Conservation (phyloP, 1,140 invertebrate species). For the Linepithema humile region DNA sequence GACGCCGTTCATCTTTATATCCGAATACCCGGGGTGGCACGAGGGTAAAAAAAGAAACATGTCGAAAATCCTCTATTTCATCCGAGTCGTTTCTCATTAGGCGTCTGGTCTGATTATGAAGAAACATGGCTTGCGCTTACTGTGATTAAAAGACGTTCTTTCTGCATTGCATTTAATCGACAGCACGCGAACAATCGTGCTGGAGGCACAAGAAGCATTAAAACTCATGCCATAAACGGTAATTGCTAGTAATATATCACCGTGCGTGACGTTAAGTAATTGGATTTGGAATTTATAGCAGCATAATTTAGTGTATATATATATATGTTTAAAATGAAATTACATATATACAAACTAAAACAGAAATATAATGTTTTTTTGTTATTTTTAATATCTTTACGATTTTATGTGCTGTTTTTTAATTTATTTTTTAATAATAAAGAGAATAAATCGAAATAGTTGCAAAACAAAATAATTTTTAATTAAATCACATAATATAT, state of each 20-base stretch:
- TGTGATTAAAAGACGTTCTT: slow-evolving; percentile 50
- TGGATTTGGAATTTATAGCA: not conserved
- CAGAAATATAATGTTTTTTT: slow-evolving; percentile 3
- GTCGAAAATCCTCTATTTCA: not conserved
- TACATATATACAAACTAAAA: not conserved
- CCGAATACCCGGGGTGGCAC: not conserved
- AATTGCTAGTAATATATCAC: not conserved
- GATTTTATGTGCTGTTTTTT: slow-evolving; percentile 9
- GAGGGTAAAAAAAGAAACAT: not conserved
- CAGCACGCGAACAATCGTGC: not conserved
- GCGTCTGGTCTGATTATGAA: not conserved
- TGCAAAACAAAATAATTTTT: not conserved
- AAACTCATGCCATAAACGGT: not conserved
- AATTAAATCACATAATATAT: slow-evolving; percentile 18
- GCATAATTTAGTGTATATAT: not conserved
- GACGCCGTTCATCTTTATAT: not conserved
- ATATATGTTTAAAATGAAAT: not conserved
- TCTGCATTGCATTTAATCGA: slow-evolving; percentile 51
- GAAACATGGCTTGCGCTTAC: slow-evolving; percentile 30
- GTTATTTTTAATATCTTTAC: not conserved
- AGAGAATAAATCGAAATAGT: not conserved
- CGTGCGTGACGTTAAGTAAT: not conserved
- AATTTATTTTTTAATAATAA: slow-evolving; percentile 10
- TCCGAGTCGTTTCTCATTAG: slow-evolving; percentile 14
- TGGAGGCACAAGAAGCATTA: not conserved